A percentile compares a stretch with the other conserved stretches of the same genome.
Conservation (phyloP, 2,888 invertebrate species). For the Apoda limacodes region DNA sequence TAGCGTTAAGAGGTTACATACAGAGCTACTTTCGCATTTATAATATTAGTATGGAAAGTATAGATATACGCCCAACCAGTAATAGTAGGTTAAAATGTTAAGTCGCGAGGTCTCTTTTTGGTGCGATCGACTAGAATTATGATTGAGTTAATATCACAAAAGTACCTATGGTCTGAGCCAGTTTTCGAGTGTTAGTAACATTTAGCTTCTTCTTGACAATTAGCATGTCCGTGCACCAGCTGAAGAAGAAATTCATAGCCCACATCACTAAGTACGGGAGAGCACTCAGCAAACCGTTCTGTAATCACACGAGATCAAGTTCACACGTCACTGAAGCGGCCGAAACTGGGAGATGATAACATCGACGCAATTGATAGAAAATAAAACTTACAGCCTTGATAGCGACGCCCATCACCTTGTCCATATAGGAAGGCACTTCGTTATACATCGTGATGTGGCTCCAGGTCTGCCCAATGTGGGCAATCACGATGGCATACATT, state of each 20-base stretch:
- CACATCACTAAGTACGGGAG: slow-evolving; percentile 82
- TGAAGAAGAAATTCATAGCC: slow-evolving; percentile 77
- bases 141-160: no score
- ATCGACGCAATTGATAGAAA: no score
- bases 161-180: no score
- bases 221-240: slow-evolving; percentile 73
- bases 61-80: no score
- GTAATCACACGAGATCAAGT: slow-evolving; percentile 26
- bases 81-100: no score
- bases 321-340: no score
- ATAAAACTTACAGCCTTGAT: slow-evolving; percentile 43
- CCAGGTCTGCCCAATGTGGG: slow-evolving; percentile 78
- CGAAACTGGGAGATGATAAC: no score
- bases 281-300: slow-evolving; percentile 78
- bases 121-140: no score
- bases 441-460: slow-evolving; percentile 84
- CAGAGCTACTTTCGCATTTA: no score
- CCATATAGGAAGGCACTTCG: slow-evolving; percentile 83
- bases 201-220: slow-evolving; percentile 65
- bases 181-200: slow-evolving; percentile 67
- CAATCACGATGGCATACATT: slow-evolving; percentile 61
- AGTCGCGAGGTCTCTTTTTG: no score
- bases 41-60: no score
- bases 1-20: no score
- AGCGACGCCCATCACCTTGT: slow-evolving; percentile 75